Percentiles rank a stretch among this genome's conserved stretches.
Evolutionary conservation across 2,888 invertebrate species (phyloP).

Genomic region (Acanthosepion pharaonis): DNA sequence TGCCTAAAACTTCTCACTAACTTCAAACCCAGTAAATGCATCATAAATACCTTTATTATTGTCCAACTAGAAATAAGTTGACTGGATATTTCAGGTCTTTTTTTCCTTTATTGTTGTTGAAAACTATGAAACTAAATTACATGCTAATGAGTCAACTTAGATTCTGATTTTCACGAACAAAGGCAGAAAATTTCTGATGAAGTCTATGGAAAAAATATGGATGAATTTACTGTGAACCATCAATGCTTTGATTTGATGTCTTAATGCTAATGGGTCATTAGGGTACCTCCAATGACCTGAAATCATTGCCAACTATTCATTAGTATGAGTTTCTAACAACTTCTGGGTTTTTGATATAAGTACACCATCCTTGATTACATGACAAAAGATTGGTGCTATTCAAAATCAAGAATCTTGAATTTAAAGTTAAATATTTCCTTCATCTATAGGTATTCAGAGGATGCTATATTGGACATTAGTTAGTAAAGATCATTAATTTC

Average conservation of each 20-base stretch:
- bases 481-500: background rate
- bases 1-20: constrained; percentile 10
- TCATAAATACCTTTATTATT: constrained; percentile 33
- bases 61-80: constrained; percentile 33
- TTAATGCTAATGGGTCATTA: constrained; percentile 23
- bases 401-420: background rate
- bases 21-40: constrained; percentile 20
- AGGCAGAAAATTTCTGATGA: background rate
- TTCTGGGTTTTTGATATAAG: background rate
- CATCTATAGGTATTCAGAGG: background rate
- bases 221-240: constrained; percentile 12
- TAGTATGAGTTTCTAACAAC: background rate
- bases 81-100: background rate
- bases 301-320: background rate
- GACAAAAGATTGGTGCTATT: background rate
- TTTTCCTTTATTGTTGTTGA: background rate
- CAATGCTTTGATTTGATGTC: constrained; percentile 13
- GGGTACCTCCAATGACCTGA: constrained; percentile 4
- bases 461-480: background rate
- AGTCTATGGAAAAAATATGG: background rate
- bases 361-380: background rate
- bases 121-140: constrained; percentile 33
- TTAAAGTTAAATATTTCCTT: background rate
- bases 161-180: background rate
- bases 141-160: constrained; percentile 8